These are phyloP conservation scores for Tetramorium parvispinum DNA, from an alignment of 1,140 invertebrate genomes.

Conservation along the genomic window DNA sequence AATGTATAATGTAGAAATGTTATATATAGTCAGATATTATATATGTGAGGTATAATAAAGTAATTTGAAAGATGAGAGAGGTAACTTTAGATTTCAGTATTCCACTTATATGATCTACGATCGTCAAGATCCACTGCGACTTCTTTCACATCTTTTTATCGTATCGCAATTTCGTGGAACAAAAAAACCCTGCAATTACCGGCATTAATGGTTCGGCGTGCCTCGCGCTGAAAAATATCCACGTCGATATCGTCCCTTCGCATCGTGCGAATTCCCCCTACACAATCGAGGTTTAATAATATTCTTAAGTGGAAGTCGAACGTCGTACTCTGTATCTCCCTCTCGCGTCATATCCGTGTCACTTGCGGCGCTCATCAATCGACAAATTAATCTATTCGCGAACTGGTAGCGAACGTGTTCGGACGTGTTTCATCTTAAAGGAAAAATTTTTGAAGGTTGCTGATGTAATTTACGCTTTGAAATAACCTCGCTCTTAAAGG, in stretches of 20 bases:
- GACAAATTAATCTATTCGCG: conserved; percentile 17
- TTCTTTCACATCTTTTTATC: background rate
- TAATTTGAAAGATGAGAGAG: background rate
- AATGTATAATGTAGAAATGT: background rate
- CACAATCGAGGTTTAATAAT: conserved; percentile 16
- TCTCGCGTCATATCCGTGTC: background rate
- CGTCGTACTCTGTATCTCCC: background rate
- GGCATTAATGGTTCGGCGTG: background rate
- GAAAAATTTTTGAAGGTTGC: no score
- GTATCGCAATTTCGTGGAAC: background rate
- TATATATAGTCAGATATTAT: background rate
- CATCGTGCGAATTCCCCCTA: background rate
- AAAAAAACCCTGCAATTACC: background rate
- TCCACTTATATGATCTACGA: background rate
- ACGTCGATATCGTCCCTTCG: background rate
- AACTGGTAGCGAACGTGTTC: no score
- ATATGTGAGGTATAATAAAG: background rate
- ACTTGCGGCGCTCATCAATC: conserved; percentile 13
- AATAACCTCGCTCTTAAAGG: no score
- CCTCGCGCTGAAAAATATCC: background rate
- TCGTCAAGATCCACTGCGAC: background rate
- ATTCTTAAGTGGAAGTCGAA: background rate
- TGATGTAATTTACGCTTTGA: no score
- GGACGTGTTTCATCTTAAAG: no score
- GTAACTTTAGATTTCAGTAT: background rate